Conservation (phyloP, 1,140 invertebrate species). For the Leptinotarsa defecta region DNA sequence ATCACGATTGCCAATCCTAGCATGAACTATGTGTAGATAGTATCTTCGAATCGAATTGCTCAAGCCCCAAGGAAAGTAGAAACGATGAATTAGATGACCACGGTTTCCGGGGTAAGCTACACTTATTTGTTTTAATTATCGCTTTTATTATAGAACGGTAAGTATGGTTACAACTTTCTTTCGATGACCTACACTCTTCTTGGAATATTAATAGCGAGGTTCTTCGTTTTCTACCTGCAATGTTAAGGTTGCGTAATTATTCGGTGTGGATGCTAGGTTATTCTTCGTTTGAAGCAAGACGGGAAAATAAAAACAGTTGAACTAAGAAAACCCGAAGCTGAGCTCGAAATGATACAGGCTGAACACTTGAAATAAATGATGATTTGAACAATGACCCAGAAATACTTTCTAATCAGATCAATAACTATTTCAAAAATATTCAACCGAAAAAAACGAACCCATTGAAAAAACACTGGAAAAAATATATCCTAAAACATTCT, state of each 20-base stretch:
- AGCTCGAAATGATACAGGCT: too few species aligned
- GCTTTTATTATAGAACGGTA: neutral
- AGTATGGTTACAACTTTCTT: neutral
- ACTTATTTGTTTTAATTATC: slow-evolving; percentile 6
- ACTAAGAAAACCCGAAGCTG: too few species aligned
- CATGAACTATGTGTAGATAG: neutral
- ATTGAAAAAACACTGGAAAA: too few species aligned
- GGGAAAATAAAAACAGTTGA: too few species aligned
- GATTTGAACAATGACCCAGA: too few species aligned
- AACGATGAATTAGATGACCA: neutral
- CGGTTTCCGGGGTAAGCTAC: neutral
- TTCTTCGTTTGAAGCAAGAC: too few species aligned
- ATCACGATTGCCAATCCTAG: neutral
- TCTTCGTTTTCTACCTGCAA: neutral
- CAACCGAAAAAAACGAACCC: too few species aligned
- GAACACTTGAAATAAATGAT: too few species aligned
- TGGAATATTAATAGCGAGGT: neutral
- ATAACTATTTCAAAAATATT: too few species aligned
- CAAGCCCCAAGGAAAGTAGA: neutral
- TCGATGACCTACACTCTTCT: neutral
- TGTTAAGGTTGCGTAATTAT: neutral
- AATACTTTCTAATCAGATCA: too few species aligned
- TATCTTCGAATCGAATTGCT: neutral
- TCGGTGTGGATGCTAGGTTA: too few species aligned
- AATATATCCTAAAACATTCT: too few species aligned